phyloP scores from a whole-genome alignment of 2,797 vertebrate species.

The Sebastes umbrosus region DNA sequence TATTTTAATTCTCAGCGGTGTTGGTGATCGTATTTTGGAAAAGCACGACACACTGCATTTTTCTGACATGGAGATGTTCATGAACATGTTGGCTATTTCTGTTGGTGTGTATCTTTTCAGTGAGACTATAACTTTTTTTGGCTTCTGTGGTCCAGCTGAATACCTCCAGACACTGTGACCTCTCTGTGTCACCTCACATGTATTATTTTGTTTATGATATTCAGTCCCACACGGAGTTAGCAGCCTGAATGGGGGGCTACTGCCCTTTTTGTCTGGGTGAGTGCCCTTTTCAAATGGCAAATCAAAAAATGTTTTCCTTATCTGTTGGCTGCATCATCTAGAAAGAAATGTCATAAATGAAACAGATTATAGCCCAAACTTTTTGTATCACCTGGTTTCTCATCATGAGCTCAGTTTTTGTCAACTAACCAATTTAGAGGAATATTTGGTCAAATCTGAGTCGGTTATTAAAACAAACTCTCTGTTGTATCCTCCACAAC shows the following conservation, averaged over 20 bases:
- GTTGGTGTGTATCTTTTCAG: neutral
- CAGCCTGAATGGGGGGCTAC: neutral
- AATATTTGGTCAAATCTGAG: neutral
- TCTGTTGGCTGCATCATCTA: constrained; percentile 1
- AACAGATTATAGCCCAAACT: neutral
- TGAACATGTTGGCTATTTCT: neutral
- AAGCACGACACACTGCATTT: neutral
- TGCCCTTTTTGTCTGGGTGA: constrained; percentile 40
- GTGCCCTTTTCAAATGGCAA: constrained; percentile 63
- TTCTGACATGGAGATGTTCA: neutral
- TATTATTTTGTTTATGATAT: constrained; percentile 30
- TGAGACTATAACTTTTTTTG: neutral
- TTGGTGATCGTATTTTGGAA: neutral
- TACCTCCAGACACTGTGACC: constrained; percentile 17
- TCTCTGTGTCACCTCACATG: constrained; percentile 36
- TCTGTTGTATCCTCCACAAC: neutral
- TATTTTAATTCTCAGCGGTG: neutral
- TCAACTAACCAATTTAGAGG: neutral
- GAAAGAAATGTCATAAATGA: neutral
- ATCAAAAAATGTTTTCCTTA: constrained; percentile 31
- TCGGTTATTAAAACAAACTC: neutral
- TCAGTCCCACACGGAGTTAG: neutral
- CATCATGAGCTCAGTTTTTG: neutral
- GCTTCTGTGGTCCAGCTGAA: neutral
- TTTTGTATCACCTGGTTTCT: neutral